Conservation (phyloP, 2,888 invertebrate species). For the Xestia xanthographa region DNA sequence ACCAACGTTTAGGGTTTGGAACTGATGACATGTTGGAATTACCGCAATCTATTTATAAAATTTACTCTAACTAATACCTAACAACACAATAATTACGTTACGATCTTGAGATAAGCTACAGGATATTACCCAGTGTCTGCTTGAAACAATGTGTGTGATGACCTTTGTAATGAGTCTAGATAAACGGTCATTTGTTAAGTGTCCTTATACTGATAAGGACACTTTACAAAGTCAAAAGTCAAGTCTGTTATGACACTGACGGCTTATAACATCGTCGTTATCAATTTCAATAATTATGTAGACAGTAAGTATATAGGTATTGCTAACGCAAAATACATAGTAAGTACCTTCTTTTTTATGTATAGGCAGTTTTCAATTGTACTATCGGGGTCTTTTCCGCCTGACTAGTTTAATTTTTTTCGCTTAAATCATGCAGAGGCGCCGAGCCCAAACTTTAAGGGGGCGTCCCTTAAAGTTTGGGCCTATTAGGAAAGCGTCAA, state of each 20-base stretch:
- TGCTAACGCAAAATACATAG: neutral
- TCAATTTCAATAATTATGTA: conserved; percentile 18
- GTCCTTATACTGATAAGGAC: too few relatives aligned
- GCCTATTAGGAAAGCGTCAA: too few relatives aligned
- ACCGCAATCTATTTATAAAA: neutral
- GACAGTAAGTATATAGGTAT: conserved; percentile 8
- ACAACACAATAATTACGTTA: neutral
- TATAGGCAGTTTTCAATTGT: neutral
- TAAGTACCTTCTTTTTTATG: neutral
- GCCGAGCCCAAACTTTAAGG: too few relatives aligned
- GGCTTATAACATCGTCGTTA: conserved; percentile 10
- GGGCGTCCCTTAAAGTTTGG: too few relatives aligned
- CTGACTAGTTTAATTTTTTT: too few relatives aligned
- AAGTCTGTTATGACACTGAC: conserved; percentile 6
- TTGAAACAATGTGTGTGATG: conserved; percentile 28
- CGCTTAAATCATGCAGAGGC: too few relatives aligned
- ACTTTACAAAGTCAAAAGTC: too few relatives aligned
- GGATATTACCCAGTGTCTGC: conserved; percentile 17
- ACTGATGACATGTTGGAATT: too few relatives aligned
- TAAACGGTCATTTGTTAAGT: conserved; percentile 30
- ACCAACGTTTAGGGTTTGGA: too few relatives aligned
- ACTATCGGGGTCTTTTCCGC: too few relatives aligned
- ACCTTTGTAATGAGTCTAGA: conserved; percentile 29
- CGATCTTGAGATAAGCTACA: conserved; percentile 17
- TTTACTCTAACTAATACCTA: neutral